A percentile compares a stretch with the other conserved stretches of the same genome.
Conservation (phyloP, 2,888 invertebrate genomes). For the Marasmarcha lunaedactyla region DNA sequence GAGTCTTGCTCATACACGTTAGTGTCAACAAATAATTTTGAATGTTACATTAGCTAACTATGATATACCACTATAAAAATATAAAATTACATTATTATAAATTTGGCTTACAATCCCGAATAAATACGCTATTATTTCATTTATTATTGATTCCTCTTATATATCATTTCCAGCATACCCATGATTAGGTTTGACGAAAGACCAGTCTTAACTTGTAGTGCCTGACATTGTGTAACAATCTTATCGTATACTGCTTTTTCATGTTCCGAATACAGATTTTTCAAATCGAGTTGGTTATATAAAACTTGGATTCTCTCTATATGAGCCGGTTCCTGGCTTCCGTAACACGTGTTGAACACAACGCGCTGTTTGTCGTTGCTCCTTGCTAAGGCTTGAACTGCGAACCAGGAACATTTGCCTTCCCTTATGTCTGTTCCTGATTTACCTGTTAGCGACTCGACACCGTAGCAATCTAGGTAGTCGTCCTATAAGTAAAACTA, state of each 20-base stretch:
- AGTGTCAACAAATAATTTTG: too few species aligned
- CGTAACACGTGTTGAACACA: slow-evolving; percentile 80
- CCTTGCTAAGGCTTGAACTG: slow-evolving; percentile 82
- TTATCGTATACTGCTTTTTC: slow-evolving; percentile 80
- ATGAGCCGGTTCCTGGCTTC: slow-evolving; percentile 73
- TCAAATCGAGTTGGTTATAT: slow-evolving; percentile 75
- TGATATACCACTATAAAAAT: too few species aligned
- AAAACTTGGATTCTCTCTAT: slow-evolving; percentile 53
- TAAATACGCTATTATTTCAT: slow-evolving; percentile 18
- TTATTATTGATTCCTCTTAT: slow-evolving; percentile 33
- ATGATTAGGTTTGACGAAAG: slow-evolving; percentile 75
- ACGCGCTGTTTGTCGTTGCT: slow-evolving; percentile 74
- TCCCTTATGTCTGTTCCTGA: slow-evolving; percentile 90
- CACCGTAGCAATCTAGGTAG: slow-evolving; percentile 89
- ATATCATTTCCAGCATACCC: slow-evolving; percentile 77
- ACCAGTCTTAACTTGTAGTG: neutral
- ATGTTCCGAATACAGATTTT: slow-evolving; percentile 76
- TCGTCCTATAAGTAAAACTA: slow-evolving; percentile 75
- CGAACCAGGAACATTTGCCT: slow-evolving; percentile 94
- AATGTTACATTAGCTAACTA: too few species aligned
- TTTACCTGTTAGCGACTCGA: slow-evolving; percentile 86
- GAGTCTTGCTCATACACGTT: too few species aligned
- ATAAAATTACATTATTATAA: slow-evolving; percentile 63
- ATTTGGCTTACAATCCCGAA: slow-evolving; percentile 65
- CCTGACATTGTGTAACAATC: slow-evolving; percentile 44